These are phyloP conservation scores for Phaenicophaeus curvirostris DNA, from an alignment of 2,797 vertebrate species.

Conservation along the genomic window DNA sequence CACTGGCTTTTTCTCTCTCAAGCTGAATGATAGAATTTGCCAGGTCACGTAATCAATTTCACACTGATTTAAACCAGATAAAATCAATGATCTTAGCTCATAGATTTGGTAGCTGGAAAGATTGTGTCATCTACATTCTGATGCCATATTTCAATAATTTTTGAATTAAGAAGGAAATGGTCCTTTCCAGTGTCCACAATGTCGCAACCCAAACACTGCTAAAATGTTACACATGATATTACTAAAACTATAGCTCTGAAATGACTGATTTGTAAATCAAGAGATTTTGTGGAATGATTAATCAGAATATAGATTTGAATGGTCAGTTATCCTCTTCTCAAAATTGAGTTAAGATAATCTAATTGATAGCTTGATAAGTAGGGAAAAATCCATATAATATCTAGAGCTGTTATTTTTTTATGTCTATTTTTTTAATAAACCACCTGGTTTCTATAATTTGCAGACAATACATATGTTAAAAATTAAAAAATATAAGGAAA, in stretches of 20 bases:
- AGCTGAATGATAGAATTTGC: constrained; percentile 12
- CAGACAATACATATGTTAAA: not conserved
- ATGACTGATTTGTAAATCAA: not conserved
- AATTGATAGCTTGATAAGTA: not conserved
- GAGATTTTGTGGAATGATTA: not conserved
- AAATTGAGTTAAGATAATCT: not conserved
- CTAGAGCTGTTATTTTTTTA: not conserved
- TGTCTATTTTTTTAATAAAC: not conserved
- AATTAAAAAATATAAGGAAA: not conserved
- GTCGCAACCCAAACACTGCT: not conserved
- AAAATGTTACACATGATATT: not conserved
- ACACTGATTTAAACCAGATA: constrained; percentile 54
- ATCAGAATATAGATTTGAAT: not conserved
- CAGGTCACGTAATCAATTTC: constrained; percentile 59
- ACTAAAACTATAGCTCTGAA: not conserved
- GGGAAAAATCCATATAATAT: not conserved
- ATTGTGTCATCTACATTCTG: not conserved
- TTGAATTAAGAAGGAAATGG: not conserved
- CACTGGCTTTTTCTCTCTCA: not conserved
- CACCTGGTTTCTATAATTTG: not conserved
- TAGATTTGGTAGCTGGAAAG: constrained; percentile 20
- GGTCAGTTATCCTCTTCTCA: not conserved
- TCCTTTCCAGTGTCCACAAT: not conserved
- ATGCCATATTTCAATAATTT: not conserved
- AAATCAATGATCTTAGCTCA: constrained; percentile 54